Conservation (phyloP, 2,113 vertebrate species). For the Montifringilla adamsi region DNA sequence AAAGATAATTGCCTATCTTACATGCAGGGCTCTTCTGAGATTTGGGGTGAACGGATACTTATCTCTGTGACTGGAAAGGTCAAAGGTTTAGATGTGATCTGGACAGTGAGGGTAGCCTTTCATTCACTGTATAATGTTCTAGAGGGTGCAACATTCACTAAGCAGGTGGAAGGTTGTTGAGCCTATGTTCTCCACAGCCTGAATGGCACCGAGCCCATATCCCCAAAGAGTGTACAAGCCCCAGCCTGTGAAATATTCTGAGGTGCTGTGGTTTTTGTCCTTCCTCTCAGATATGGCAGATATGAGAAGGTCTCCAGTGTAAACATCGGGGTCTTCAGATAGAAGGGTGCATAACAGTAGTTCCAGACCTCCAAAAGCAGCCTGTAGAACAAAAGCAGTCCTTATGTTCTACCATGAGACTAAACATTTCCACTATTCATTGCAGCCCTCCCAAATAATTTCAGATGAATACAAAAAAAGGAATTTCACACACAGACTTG, state of each 20-base stretch:
- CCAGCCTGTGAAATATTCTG: background rate
- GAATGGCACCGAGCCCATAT: background rate
- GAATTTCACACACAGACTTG: background rate
- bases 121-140: rapidly evolving
- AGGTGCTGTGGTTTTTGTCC: background rate
- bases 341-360: rapidly evolving
- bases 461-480: background rate
- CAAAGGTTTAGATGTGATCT: background rate
- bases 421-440: background rate
- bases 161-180: background rate
- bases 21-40: background rate
- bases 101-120: background rate
- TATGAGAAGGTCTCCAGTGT: background rate
- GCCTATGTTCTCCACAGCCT: background rate
- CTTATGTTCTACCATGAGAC: background rate
- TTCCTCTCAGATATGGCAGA: background rate
- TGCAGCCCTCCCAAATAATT: background rate
- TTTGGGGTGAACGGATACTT: background rate
- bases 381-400: background rate
- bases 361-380: background rate
- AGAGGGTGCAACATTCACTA: background rate
- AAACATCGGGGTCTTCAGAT: background rate
- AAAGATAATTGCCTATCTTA: background rate
- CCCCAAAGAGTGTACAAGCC: background rate
- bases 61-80: background rate